Percentiles rank a stretch among this genome's conserved stretches.
These are phyloP conservation scores for Sesia apiformis DNA, from an alignment of 2,888 invertebrate species.

Conservation along the genomic window DNA sequence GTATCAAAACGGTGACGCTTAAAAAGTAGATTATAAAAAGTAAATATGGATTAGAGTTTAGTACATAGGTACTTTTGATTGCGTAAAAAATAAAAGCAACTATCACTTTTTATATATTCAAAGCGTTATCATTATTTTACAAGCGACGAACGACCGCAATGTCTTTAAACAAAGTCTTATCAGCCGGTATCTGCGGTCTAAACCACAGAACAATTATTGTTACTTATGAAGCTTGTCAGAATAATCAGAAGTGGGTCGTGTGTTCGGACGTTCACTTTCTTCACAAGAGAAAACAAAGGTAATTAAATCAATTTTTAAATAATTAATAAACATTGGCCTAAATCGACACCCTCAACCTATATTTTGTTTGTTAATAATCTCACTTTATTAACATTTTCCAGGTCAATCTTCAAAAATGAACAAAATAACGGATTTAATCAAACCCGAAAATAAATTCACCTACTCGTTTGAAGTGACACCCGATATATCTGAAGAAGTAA, in stretches of 20 bases:
- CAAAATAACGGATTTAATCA: constrained; percentile 42
- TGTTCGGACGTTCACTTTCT: no score
- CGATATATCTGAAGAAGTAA: constrained; percentile 27
- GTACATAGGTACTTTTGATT: no score
- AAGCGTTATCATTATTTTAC: no score
- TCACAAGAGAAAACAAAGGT: no score
- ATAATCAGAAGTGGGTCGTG: neutral
- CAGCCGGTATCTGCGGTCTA: neutral
- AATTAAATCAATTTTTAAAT: no score
- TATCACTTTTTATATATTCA: no score
- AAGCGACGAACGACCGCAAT: neutral
- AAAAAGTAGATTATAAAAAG: no score
- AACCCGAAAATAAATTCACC: constrained; percentile 20
- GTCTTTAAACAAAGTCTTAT: neutral
- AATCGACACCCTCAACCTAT: neutral
- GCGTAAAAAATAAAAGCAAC: no score
- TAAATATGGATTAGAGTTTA: no score
- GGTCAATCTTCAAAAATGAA: constrained; percentile 4
- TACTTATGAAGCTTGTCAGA: neutral
- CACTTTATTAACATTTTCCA: no score
- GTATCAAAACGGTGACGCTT: no score
- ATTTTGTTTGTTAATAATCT: no score
- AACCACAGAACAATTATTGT: neutral
- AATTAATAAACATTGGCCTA: constrained; percentile 1
- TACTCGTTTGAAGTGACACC: constrained; percentile 61